Evolutionary conservation across 2,888 invertebrate genomes (phyloP), one percentile per base, ranked within the genome.

Genomic region (Sarcophaga carnaria): DNA sequence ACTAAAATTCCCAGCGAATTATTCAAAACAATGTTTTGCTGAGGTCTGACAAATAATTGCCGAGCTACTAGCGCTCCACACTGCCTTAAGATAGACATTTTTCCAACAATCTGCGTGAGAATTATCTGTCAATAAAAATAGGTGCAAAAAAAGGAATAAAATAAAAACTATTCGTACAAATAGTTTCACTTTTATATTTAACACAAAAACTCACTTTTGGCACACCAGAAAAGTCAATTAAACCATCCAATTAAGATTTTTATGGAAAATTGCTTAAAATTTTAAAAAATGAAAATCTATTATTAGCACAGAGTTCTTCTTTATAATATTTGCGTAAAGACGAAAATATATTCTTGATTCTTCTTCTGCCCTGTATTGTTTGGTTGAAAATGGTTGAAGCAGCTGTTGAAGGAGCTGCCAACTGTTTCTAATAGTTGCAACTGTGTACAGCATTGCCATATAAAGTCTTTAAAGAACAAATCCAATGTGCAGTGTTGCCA

Each of bases 61-160:
- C 88, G 88, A 54, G 88, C 87, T 8, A 88, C 37, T 45, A 89
- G 72, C 54, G 88, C 88, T 37, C 90, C 90, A 85, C 90, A 90
- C 62, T 90, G 90, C 25, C 90, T 89, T 60, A 90, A 81, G 60
- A 90, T 71, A 11, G 90, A 89, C 90, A 90, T 90, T 22, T 79
- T 85, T 49, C 49, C 14, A 54, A 54, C 37, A 37, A 10, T 37
- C 37, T 37, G 37, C 1, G 8, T 37, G 2, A 37, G 37, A 10
- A 37, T 37, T 37, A 37, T 67, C 20, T 69, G 70, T n/a, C 22
- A 72, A 63, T 27, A 22, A 1, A 72, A 22, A 27, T 11, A 14
- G 14, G 1, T 8, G 14, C 14, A 59, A 80, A 64, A 25, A 63
- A 54, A 63, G 8, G n/a, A 3, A n/a, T n/a, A 0, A 17, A 67